Percentiles rank a stretch among this genome's conserved stretches.
Conservation (phyloP, 1,140 invertebrate genomes). For the Solenopsis invicta region DNA sequence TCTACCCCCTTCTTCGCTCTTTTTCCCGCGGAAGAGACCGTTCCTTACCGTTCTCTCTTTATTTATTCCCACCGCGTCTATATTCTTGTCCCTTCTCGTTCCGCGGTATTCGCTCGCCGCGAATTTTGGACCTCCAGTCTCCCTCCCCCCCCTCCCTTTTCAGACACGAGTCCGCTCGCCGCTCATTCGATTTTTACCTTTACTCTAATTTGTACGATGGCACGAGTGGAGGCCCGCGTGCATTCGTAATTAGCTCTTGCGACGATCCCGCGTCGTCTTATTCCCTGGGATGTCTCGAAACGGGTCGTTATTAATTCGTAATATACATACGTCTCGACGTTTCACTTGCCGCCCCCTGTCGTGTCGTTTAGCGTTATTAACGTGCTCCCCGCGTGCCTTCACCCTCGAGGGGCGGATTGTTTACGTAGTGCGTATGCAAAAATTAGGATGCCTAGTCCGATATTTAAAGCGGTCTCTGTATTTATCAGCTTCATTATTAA, state of each 20-base stretch:
- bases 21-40: background rate
- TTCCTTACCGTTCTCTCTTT: background rate
- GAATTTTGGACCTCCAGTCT: constrained; percentile 13
- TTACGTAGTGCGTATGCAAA: constrained; percentile 12
- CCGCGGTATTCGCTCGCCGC: background rate
- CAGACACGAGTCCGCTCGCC: background rate
- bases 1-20: constrained; percentile 12
- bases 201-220: constrained; percentile 53
- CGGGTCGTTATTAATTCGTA: constrained; percentile 25
- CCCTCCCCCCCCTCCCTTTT: too few relatives aligned
- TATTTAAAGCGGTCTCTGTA: background rate
- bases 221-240: background rate
- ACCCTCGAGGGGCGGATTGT: constrained; percentile 2
- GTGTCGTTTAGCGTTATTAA: constrained; percentile 1
- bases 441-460: background rate
- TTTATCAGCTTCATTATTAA: constrained; percentile 49
- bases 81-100: constrained; percentile 8
- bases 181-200: constrained; percentile 32
- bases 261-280: constrained; percentile 13
- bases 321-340: background rate
- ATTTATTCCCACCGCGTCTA: background rate
- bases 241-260: constrained; percentile 48
- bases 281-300: background rate
- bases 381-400: background rate
- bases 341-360: background rate